Evolutionary conservation across 2,797 vertebrate genomes (phyloP).

Genomic region (Cossypha caffra): DNA sequence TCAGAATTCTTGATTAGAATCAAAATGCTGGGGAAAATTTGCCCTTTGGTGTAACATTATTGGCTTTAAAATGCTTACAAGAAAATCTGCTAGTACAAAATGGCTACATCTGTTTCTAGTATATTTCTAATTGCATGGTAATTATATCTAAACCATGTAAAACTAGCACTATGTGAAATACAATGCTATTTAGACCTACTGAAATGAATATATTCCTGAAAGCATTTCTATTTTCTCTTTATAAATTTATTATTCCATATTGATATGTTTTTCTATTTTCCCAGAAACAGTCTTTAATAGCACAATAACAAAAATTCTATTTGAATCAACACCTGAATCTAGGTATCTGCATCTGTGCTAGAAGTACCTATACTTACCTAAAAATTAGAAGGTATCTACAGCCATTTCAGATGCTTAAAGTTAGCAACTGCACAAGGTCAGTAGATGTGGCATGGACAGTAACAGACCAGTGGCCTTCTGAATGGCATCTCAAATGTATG

Average conservation of each 20-base stretch:
- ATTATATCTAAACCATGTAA: background rate
- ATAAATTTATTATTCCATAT: background rate
- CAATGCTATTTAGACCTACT: background rate
- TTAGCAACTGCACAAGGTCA: background rate
- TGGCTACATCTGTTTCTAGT: background rate
- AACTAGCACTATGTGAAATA: background rate
- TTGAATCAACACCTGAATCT: background rate
- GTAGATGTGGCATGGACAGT: background rate
- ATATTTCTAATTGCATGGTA: background rate
- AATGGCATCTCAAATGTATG: background rate
- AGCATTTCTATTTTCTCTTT: background rate
- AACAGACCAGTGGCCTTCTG: background rate
- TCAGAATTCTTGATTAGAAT: background rate
- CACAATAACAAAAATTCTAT: background rate
- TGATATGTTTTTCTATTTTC: background rate
- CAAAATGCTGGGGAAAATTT: background rate
- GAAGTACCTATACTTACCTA: background rate
- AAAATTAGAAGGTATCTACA: background rate
- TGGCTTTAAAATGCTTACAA: background rate
- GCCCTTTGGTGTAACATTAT: background rate
- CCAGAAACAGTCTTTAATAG: background rate
- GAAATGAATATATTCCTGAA: background rate
- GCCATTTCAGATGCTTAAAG: background rate
- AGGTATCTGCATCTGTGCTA: background rate
- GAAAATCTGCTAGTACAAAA: background rate